Evolutionary conservation across 2,797 vertebrate genomes (phyloP), one percentile per base, ranked within the genome.

Genomic region (Labeo calbasu): DNA sequence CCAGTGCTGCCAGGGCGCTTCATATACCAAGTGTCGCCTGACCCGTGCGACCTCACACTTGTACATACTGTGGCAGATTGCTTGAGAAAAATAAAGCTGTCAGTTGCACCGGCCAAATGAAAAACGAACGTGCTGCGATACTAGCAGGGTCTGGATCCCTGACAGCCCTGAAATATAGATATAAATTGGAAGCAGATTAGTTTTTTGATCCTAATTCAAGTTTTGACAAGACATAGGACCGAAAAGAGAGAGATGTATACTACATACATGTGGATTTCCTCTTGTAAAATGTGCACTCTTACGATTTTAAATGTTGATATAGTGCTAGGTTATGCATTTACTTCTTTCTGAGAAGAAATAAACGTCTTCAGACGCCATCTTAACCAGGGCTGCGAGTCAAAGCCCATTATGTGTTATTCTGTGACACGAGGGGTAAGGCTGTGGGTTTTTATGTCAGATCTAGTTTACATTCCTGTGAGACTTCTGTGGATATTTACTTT

Each of bases 1-100:
- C 96, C 96, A 96, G 73, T 94, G 94, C 94, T 93, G 92, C 94
- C 93, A 93, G 94, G 94, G 94, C 94, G 93, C 94, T 92, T 92
- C 91, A 93, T 92, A 93, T 92, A 92, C 92, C 90, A 84, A 91
- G 88, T 89, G 91, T 92, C 95, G 93, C 92, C 94, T 97, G 97
- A 98, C 97, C 97, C 93, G 92, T 90, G 91, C 95, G 96, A 96
- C 97, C 97, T 94, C 93, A 94, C 92, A 93, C 96, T 93, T 96
- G 95, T 96, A 96, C 96, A 96, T 95, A 95, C 95, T 96, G 95
- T 95, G 93, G 96, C 96, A 97, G 97, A 99, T 99, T 99, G 98
- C 97, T 99, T 98, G 96, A 79, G 95, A 97, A 97, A 98, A 98
- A 99, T 99, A 99, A 99, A 99, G 96, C 98, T 99, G 98, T 99